These are phyloP conservation scores for Chouioia cunea DNA, from an alignment of 2,888 invertebrate genomes.

Conservation along the genomic window DNA sequence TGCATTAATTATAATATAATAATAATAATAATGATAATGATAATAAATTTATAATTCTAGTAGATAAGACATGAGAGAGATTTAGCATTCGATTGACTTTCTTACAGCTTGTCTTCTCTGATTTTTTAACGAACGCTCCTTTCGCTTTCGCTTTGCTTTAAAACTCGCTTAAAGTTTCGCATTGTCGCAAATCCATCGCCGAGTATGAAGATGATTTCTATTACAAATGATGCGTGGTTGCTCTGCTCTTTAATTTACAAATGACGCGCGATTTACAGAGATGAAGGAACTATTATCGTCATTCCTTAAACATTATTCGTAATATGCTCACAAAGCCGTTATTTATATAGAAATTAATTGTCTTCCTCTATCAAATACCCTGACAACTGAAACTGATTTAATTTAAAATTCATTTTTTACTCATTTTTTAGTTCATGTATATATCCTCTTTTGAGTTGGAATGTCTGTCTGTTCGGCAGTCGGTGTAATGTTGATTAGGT, in stretches of 20 bases:
- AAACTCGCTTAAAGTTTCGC: slow-evolving; percentile 43
- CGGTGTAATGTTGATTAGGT: slow-evolving; percentile 47
- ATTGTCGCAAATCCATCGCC: slow-evolving; percentile 52
- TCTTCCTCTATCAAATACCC: slow-evolving; percentile 52
- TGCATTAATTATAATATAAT: slow-evolving; percentile 52
- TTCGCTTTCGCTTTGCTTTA: slow-evolving; percentile 49
- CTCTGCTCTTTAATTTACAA: slow-evolving; percentile 56
- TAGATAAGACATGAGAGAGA: slow-evolving; percentile 63
- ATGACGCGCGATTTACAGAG: slow-evolving; percentile 66
- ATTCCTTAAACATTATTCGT: slow-evolving; percentile 64
- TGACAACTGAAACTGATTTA: slow-evolving; percentile 51
- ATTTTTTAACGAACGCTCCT: slow-evolving; percentile 49
- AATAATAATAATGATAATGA: slow-evolving; percentile 54
- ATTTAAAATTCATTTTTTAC: slow-evolving; percentile 46
- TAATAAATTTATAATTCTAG: slow-evolving; percentile 55
- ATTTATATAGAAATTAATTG: slow-evolving; percentile 56
- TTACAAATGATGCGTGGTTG: slow-evolving; percentile 61
- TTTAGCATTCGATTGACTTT: slow-evolving; percentile 58
- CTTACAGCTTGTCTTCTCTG: slow-evolving; percentile 49
- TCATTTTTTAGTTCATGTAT: slow-evolving; percentile 39
- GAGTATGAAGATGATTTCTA: slow-evolving; percentile 59
- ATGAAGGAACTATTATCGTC: slow-evolving; percentile 66
- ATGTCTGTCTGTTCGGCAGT: slow-evolving; percentile 62
- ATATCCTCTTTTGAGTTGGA: slow-evolving; percentile 59
- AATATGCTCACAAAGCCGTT: slow-evolving; percentile 58